phyloP scores from a whole-genome alignment of 2,113 vertebrate species.

The Python bivittatus region DNA sequence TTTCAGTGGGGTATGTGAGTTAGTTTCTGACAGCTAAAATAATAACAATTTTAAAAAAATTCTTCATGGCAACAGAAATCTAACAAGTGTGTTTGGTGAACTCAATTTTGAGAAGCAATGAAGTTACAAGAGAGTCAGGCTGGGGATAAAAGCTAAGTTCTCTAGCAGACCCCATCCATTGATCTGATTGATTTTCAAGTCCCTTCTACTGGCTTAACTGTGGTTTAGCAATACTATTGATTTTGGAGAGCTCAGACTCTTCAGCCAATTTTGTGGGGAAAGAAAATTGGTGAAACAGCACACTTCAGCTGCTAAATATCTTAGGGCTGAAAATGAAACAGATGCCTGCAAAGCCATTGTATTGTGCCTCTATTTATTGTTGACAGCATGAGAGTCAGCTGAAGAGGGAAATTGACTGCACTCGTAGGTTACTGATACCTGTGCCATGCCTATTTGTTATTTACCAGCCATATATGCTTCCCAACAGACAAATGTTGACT shows the following conservation, averaged over 20 bases:
- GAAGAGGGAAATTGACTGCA: slow-evolving; percentile 36
- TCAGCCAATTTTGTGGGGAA: slow-evolving; percentile 13
- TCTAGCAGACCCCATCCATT: not conserved
- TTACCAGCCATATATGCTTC: slow-evolving; percentile 5
- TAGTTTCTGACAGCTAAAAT: not conserved
- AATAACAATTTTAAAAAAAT: not conserved
- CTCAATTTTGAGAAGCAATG: not conserved
- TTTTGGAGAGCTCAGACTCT: slow-evolving; percentile 23
- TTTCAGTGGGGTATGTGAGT: not conserved
- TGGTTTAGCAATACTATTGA: slow-evolving; percentile 26
- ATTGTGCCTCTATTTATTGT: slow-evolving; percentile 16
- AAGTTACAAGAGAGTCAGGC: not conserved
- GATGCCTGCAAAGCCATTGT: slow-evolving; percentile 15
- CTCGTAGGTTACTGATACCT: slow-evolving; percentile 27
- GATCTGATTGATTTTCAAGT: slow-evolving; percentile 24
- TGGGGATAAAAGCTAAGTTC: slow-evolving; percentile 1
- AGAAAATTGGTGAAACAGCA: slow-evolving; percentile 1
- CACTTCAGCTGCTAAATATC: not conserved
- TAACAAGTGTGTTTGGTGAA: not conserved
- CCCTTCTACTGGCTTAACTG: slow-evolving; percentile 5
- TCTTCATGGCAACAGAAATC: not conserved
- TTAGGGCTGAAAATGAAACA: slow-evolving; percentile 47
- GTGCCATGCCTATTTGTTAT: slow-evolving; percentile 25
- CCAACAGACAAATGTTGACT: slow-evolving; percentile 33
- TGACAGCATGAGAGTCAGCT: slow-evolving; percentile 24